Evolutionary conservation across 2,888 invertebrate species (phyloP).

Genomic region (Cordylochernes scorpioides): DNA sequence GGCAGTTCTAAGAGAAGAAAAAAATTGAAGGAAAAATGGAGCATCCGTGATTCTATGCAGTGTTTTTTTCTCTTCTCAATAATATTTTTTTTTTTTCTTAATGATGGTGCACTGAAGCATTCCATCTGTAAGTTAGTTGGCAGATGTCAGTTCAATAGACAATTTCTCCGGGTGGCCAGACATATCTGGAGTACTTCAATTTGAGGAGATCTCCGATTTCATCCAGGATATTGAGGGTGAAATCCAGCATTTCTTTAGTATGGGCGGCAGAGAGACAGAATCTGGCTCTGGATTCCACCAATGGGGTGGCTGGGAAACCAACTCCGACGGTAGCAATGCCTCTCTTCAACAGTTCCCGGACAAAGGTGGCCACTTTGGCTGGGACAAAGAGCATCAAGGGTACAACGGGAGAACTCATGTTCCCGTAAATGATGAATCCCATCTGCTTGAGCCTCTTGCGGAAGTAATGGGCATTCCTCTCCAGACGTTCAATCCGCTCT

Average conservation of each 20-base stretch:
- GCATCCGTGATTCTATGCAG: too few species aligned
- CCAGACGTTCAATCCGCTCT: slow-evolving; percentile 38
- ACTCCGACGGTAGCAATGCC: slow-evolving; percentile 82
- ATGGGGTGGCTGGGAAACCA: slow-evolving; percentile 87
- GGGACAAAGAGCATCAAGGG: slow-evolving; percentile 81
- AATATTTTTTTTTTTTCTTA: too few species aligned
- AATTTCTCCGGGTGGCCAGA: too few species aligned
- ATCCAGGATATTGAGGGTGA: slow-evolving; percentile 1
- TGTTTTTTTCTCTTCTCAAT: too few species aligned
- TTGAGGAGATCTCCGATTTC: slow-evolving; percentile 2
- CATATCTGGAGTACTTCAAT: slow-evolving; percentile 1
- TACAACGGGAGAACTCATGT: slow-evolving; percentile 82
- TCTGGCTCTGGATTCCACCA: slow-evolving; percentile 66
- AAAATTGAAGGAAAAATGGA: too few species aligned
- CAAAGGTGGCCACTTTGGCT: slow-evolving; percentile 75
- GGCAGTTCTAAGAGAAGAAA: too few species aligned
- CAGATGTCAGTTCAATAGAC: too few species aligned
- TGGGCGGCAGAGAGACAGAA: slow-evolving; percentile 90
- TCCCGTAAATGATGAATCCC: slow-evolving; percentile 74
- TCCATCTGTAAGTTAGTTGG: too few species aligned
- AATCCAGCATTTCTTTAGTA: slow-evolving; percentile 75
- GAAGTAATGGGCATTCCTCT: slow-evolving; percentile 56
- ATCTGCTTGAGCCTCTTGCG: slow-evolving; percentile 48
- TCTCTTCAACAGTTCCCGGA: slow-evolving; percentile 48
- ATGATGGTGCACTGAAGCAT: too few species aligned